phyloP scores from a whole-genome alignment of 53 echinoderm and acorn worm genomes.

The Temnopleurus reevesii region DNA sequence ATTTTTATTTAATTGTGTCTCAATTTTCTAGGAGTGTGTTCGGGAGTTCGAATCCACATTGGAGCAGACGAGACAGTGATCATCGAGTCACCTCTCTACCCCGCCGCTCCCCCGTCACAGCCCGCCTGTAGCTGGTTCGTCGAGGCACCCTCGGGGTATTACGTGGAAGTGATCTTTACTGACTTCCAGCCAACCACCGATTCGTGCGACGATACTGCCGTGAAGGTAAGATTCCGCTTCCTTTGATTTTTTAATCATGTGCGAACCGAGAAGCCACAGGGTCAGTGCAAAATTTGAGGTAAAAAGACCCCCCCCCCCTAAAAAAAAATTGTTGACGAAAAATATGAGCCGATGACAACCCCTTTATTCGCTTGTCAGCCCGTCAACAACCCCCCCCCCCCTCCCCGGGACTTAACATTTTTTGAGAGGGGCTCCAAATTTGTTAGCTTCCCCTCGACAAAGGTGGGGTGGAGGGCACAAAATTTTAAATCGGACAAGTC shows the following conservation, averaged over 20 bases:
- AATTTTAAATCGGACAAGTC: no score
- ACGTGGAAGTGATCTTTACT: not conserved
- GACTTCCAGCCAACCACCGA: not conserved
- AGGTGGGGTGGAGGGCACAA: no score
- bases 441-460: no score
- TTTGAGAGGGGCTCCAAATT: no score
- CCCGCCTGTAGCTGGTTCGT: constrained; percentile 1
- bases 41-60: not conserved
- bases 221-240: not conserved
- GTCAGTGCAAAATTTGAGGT: no score
- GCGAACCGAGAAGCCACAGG: no score
- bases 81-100: constrained; percentile 47
- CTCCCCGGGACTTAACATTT: no score
- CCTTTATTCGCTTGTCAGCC: no score
- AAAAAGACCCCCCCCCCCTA: no score
- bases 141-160: not conserved
- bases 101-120: constrained; percentile 20
- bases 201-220: not conserved
- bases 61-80: not conserved
- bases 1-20: not conserved
- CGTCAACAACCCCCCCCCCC: no score
- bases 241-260: not conserved
- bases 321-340: no score
- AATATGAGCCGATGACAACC: no score
- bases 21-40: not conserved